Base-by-base conservation (phyloP, 1,140 invertebrate genomes). In the Phthorimaea operculella region DNA sequence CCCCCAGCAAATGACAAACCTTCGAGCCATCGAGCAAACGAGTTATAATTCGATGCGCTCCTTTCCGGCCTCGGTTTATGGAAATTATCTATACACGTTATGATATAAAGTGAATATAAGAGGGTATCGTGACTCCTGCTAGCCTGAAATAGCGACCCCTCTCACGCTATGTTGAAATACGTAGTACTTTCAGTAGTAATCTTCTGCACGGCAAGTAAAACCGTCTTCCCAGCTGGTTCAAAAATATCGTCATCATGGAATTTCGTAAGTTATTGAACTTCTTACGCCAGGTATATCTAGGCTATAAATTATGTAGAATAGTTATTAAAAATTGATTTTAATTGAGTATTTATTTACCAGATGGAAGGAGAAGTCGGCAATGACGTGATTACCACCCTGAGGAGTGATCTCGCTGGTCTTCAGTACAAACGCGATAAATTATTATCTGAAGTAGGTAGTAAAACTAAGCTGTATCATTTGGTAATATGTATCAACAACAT, bases 361-460 rank as follows among this genome's bases (percentile, higher is more conserved):
- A 87, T 88, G 84, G 87, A 88, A 58, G 83, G 81, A 52, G 81
- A 85, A 34, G 81, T 85, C 63, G 85, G 85, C 54, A 87, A 88
- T 68, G 92, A 94, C 70, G 82, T 93, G 61, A 89, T 90, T 1
- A 93, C 92, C 7, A 87, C 90, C 0, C 77, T 95, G 49, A 88
- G 92, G 58, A 94, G 93, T 79, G 93, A 94, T 76, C 78, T 94
- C 58, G 93, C 93, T 14, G 93, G 90, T 0, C 76, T 94, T 39
- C 92, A 93, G 64, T 94, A 93, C 74, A 95, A 94, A 81, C 87
- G 92, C 57, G 93, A 95, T 70, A 88, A 92, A 51, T 86, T 95
- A n/a, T 83, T 90, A 44, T 87, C 88, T 51, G 93, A 94, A 86
- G 89, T 93, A 83, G 85, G 69, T 33, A 9, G 12, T 47, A 9